Evolutionary conservation across 2,888 invertebrate genomes (phyloP), one percentile per base, ranked within the genome.

Genomic region (Acronicta alni): DNA sequence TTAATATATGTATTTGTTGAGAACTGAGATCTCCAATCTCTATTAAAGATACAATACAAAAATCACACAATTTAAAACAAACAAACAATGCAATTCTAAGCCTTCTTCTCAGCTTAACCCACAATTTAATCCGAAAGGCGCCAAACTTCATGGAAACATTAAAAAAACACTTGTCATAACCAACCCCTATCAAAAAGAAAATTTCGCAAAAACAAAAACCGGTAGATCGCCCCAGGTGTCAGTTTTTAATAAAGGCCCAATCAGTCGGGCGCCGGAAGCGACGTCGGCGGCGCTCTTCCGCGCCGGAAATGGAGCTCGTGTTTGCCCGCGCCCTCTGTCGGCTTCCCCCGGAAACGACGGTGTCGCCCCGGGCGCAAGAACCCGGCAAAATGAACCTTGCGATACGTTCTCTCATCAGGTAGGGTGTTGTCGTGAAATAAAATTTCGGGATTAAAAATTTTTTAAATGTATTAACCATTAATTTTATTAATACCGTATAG

Each of bases 211-310:
- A 72, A 79, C 77, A 72, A 75, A 75, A 79, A 58, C 67, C 59
- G 41, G 57, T 58, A 73, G 67, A 89, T 78, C 82, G 92, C 93
- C 92, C 83, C 89, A 92, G 93, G 93, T 93, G 92, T 92, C 91
- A 88, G 89, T 90, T 92, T 93, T 94, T 93, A 94, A 93, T 94
- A 94, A 92, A 91, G 89, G 82, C 83, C 90, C 93, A 93, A 93
- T 93, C 93, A 93, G 91, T 90, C 91, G 82, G 77, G 82, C 80
- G 85, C 87, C 92, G 92, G 92, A 92, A 77, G 88, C 83, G 83
- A 80, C 83, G 87, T 87, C 89, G 85, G 77, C 86, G 85, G 81
- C 84, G 80, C 81, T 86, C 86, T 89, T 92, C 92, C 91, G 85
- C 80, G 62, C 86, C 88, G 93, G 93, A 94, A 93, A 94, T 93